A percentile compares a stretch with the other conserved stretches of the same genome.
Evolutionary conservation across 1,140 invertebrate species (phyloP).

Genomic region (Eciton burchellii): DNA sequence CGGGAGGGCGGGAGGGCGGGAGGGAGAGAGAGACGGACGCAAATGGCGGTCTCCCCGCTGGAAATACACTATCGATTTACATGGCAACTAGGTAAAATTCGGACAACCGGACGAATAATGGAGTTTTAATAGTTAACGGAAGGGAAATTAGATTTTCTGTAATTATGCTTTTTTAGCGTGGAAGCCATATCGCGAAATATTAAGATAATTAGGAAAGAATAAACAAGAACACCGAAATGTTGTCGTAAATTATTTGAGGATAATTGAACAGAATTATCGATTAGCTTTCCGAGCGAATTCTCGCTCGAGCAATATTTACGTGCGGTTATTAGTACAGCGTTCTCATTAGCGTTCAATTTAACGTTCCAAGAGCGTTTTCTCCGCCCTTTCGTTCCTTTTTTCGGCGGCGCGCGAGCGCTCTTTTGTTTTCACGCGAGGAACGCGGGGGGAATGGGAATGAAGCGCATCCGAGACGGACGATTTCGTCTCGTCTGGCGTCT

Average conservation of each 20-base stretch:
- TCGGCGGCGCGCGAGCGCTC: background rate
- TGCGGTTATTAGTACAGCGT: no score
- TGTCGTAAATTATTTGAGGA: constrained; percentile 13
- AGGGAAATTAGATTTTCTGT: constrained; percentile 24
- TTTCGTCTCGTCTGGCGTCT: constrained; percentile 5
- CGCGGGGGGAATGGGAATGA: background rate
- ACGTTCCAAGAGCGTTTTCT: constrained; percentile 3
- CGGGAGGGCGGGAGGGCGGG: no score
- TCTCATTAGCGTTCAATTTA: background rate
- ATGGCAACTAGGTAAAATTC: constrained; percentile 1
- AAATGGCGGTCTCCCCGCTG: background rate
- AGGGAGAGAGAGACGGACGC: background rate
- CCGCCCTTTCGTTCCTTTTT: no score
- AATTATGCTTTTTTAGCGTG: constrained; percentile 20
- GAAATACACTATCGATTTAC: background rate
- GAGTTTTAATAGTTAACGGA: constrained; percentile 1
- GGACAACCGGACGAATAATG: background rate
- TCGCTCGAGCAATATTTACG: no score
- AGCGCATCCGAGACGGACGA: background rate
- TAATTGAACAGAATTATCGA: constrained; percentile 21
- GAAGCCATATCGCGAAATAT: background rate
- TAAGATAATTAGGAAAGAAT: constrained; percentile 3
- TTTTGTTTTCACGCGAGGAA: background rate
- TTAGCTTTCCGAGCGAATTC: no score
- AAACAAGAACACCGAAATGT: background rate